Evolutionary conservation across 2,888 invertebrate genomes (phyloP).

Genomic region (Imbricaverruca yamaguchii): DNA sequence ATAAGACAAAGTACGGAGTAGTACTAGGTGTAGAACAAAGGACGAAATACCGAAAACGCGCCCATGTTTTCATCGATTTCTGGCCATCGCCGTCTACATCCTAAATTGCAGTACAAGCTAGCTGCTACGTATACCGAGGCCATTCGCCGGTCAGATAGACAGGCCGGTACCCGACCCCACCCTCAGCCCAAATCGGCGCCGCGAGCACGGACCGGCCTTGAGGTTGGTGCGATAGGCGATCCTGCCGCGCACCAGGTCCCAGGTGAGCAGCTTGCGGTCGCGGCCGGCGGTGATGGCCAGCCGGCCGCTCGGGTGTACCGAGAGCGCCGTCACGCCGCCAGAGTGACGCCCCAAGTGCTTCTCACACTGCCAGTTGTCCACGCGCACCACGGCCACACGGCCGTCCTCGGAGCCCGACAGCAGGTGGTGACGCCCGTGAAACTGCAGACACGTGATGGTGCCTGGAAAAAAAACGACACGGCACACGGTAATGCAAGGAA

Average conservation of each 20-base stretch:
- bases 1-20: too few relatives aligned
- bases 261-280: conserved; percentile 76
- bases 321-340: conserved; percentile 58
- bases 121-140: too few relatives aligned
- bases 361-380: conserved; percentile 51
- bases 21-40: too few relatives aligned
- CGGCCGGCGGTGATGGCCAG: conserved; percentile 76
- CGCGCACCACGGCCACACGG: background rate
- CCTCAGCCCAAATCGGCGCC: too few relatives aligned
- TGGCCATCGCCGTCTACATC: too few relatives aligned
- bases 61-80: too few relatives aligned
- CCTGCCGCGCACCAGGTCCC: conserved; percentile 89
- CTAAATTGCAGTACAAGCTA: too few relatives aligned
- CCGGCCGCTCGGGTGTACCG: conserved; percentile 83
- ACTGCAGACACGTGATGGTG: conserved; percentile 68
- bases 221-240: conserved; percentile 84
- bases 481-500: too few relatives aligned
- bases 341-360: conserved; percentile 68
- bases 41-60: too few relatives aligned
- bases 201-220: conserved; percentile 51
- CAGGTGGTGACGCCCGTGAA: conserved; percentile 64
- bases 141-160: too few relatives aligned
- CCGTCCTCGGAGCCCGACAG: conserved; percentile 81
- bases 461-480: conserved; percentile 39
- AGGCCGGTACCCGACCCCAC: too few relatives aligned